These are phyloP conservation scores for Pseudomugil tenellus DNA, from an alignment of 2,797 vertebrate species.

Conservation along the genomic window DNA sequence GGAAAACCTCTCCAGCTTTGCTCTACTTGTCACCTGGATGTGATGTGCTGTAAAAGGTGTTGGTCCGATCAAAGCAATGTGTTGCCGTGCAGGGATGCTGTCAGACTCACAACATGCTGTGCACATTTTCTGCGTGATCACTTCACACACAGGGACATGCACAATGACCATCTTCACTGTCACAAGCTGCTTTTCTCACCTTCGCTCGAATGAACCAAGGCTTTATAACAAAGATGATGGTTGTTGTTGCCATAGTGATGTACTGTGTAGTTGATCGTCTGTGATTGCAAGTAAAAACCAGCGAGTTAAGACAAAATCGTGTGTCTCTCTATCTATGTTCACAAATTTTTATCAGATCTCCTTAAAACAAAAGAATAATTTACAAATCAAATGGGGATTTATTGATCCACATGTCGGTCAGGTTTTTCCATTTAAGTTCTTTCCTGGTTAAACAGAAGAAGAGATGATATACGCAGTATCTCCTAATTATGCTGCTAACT, in stretches of 20 bases:
- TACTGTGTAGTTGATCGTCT: conserved; percentile 45
- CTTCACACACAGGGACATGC: conserved; percentile 1
- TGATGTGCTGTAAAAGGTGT: neutral
- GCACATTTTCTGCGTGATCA: conserved; percentile 5
- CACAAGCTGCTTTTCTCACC: conserved; percentile 32
- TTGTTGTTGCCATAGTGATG: conserved; percentile 78
- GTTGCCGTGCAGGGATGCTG: conserved; percentile 10
- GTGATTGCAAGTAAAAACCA: conserved; percentile 9
- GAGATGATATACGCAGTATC: neutral
- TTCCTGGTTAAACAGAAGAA: neutral
- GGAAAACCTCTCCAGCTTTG: neutral
- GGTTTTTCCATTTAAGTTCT: no score
- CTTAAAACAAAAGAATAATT: no score
- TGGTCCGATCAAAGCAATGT: neutral
- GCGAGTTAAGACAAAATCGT: conserved; percentile 5
- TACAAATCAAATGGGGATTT: no score
- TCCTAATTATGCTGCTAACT: neutral
- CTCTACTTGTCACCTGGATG: neutral
- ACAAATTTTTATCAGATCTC: no score
- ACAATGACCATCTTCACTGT: conserved; percentile 15
- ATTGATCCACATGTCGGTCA: no score
- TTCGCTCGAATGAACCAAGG: conserved; percentile 44
- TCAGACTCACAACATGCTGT: conserved; percentile 2
- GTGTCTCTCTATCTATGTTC: neutral
- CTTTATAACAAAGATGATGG: conserved; percentile 54